Evolutionary conservation across 2,888 invertebrate species (phyloP).

Genomic region (Ditula angustiorana): DNA sequence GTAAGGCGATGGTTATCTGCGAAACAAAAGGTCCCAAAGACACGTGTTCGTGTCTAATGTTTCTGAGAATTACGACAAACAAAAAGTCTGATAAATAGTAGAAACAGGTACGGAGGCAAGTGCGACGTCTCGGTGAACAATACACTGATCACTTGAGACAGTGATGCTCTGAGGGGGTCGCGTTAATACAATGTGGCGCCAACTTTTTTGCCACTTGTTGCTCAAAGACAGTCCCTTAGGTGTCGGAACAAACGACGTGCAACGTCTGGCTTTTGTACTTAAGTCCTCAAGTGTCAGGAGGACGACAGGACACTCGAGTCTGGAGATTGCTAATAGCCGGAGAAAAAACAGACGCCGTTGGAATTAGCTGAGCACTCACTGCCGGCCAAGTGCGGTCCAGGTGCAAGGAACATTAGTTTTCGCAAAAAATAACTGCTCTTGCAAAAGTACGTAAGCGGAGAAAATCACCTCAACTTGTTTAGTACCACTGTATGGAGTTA

Average conservation of each 20-base stretch:
- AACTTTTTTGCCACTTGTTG: constrained; percentile 69
- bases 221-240: constrained; percentile 59
- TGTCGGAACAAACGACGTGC: constrained; percentile 79
- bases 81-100: constrained; percentile 50
- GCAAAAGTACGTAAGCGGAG: constrained; percentile 4
- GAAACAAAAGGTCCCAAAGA: constrained; percentile 53
- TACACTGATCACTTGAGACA: constrained; percentile 64
- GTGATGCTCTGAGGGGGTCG: constrained; percentile 63
- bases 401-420: constrained; percentile 8
- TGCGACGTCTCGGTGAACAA: constrained; percentile 64
- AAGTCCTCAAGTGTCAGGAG: constrained; percentile 59
- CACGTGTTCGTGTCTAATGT: constrained; percentile 68
- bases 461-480: constrained; percentile 20
- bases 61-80: constrained; percentile 62
- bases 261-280: constrained; percentile 79
- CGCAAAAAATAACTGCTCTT: constrained; percentile 2
- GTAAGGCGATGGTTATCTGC: constrained; percentile 55
- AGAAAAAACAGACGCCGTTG: constrained; percentile 41
- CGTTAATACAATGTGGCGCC: constrained; percentile 73
- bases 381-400: constrained; percentile 13
- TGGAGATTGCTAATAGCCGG: constrained; percentile 49
- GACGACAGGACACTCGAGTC: constrained; percentile 50
- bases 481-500: constrained; percentile 42
- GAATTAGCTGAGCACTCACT: constrained; percentile 27
- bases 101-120: constrained; percentile 73